Percentiles rank a stretch among this genome's conserved stretches.
Evolutionary conservation across 2,797 vertebrate species (phyloP).

Genomic region (Macroramphosus scolopax): DNA sequence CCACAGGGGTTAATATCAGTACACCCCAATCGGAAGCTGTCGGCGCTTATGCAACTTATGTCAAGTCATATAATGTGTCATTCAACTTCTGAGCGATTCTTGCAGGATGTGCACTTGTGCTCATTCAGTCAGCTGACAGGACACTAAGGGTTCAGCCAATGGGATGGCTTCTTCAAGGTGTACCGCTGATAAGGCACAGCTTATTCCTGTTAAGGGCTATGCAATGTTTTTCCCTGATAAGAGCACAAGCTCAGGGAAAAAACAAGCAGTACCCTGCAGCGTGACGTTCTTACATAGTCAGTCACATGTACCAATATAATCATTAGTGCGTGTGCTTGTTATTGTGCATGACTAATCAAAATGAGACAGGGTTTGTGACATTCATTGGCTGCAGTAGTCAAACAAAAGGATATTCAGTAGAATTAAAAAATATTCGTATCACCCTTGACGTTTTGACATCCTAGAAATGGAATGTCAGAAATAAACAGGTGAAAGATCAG

Average conservation of each 20-base stretch:
- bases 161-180: conserved; percentile 38
- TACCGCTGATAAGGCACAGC: conserved; percentile 69
- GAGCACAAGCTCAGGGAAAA: conserved; percentile 28
- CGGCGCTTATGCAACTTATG: conserved; percentile 30
- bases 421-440: conserved; percentile 11
- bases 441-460: conserved; percentile 18
- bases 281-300: conserved; percentile 23
- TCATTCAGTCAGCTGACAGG: conserved; percentile 49
- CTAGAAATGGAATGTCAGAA: conserved; percentile 6
- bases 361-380: neutral
- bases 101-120: conserved; percentile 19
- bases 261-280: conserved; percentile 1
- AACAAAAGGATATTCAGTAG: conserved; percentile 9
- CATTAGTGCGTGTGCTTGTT: conserved; percentile 33
- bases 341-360: conserved; percentile 39
- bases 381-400: conserved; percentile 12
- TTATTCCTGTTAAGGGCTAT: conserved; percentile 47
- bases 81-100: conserved; percentile 22
- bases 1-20: conserved; percentile 38
- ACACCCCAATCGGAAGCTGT: conserved; percentile 25
- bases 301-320: conserved; percentile 50
- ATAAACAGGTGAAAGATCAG: conserved; percentile 4
- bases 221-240: conserved; percentile 73
- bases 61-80: conserved; percentile 42
- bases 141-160: conserved; percentile 57